Percentiles rank a stretch among this genome's conserved stretches.
phyloP scores from a whole-genome alignment of 2,113 vertebrate genomes.

The Xenopus laevis region DNA sequence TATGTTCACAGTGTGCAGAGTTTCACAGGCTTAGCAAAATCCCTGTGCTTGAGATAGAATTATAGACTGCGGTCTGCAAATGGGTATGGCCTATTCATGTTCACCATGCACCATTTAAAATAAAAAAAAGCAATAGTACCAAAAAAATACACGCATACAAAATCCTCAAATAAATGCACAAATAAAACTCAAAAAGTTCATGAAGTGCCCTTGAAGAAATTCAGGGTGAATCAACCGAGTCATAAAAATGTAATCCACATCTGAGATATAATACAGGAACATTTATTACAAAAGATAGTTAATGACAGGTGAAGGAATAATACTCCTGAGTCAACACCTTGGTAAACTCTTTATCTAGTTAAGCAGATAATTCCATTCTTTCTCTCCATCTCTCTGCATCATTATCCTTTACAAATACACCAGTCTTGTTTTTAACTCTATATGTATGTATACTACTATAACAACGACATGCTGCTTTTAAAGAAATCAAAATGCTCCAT shows the following conservation, averaged over 20 bases:
- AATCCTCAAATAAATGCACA: neutral
- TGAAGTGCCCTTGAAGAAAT: neutral
- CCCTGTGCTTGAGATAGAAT: conserved; percentile 33
- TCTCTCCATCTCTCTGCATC: conserved; percentile 18
- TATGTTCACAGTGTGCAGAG: conserved; percentile 27
- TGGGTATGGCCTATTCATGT: conserved; percentile 5
- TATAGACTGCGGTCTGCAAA: conserved; percentile 33
- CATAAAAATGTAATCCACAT: conserved; percentile 47
- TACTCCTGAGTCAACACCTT: conserved; percentile 74
- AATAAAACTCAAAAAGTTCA: neutral
- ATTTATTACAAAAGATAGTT: conserved; percentile 27
- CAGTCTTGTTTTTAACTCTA: no score
- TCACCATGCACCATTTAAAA: conserved; percentile 3
- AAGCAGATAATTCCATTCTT: conserved; percentile 3
- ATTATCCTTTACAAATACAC: conserved; percentile 14
- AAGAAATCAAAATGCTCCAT: no score
- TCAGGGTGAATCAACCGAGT: conserved; percentile 11
- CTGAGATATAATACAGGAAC: conserved; percentile 39
- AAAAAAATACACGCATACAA: neutral
- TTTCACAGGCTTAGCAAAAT: conserved; percentile 39
- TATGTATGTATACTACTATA: no score
- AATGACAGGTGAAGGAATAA: conserved; percentile 52
- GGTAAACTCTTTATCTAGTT: conserved; percentile 63
- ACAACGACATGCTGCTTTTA: no score
- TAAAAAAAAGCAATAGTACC: neutral